Percentiles rank a stretch among this genome's conserved stretches.
Evolutionary conservation across 2,113 vertebrate genomes (phyloP).

Genomic region (Ahaetulla prasina): DNA sequence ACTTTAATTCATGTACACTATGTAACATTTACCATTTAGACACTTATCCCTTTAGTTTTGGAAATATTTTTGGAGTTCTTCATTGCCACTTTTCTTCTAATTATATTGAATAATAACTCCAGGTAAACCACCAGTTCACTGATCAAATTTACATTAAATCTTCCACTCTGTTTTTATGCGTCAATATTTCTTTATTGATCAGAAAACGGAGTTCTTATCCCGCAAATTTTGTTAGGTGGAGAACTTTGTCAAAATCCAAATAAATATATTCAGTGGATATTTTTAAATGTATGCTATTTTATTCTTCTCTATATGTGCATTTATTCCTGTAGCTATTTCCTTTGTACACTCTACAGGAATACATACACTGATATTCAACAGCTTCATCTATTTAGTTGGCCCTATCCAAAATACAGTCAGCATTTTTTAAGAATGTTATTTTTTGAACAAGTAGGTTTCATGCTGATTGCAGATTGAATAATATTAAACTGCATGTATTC

Average conservation of each 20-base stretch:
- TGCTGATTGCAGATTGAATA: not conserved
- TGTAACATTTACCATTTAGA: not conserved
- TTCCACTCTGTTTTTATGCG: not conserved
- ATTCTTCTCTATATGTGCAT: not conserved
- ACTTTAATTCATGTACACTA: not conserved
- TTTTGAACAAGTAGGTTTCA: not conserved
- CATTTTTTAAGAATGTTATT: not conserved
- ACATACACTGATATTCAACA: not conserved
- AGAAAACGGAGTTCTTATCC: not conserved
- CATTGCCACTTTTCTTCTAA: not conserved
- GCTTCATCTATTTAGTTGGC: not conserved
- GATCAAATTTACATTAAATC: not conserved
- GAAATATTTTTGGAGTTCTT: not conserved
- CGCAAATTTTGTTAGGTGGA: not conserved
- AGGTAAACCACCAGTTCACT: not conserved
- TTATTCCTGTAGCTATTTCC: not conserved
- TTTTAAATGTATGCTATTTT: not conserved
- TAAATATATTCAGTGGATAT: not conserved
- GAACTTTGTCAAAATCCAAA: not conserved
- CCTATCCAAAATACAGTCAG: not conserved
- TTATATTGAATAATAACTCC: not conserved
- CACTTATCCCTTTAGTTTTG: not conserved
- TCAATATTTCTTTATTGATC: not conserved
- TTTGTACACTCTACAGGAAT: not conserved
- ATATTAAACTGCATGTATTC: not conserved